phyloP scores from a whole-genome alignment of 2,113 vertebrate species.

The Apteryx mantelli region DNA sequence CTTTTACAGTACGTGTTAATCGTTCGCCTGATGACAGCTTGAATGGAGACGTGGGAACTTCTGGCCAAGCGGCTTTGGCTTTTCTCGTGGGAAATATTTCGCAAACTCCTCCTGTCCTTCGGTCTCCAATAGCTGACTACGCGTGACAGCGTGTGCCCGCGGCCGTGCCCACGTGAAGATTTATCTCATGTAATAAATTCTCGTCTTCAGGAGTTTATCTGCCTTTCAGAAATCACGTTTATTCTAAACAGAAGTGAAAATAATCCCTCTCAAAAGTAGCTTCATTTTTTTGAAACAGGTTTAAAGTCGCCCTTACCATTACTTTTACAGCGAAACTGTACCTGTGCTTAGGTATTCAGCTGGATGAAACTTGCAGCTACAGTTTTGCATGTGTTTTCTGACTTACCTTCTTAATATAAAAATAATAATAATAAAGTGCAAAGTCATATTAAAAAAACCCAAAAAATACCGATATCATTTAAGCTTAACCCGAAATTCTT shows the following conservation, averaged over 20 bases:
- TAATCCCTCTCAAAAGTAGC: not conserved
- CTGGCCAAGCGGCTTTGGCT: not conserved
- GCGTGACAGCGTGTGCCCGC: rapidly evolving
- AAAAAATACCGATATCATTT: not conserved
- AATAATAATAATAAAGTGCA: not conserved
- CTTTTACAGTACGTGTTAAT: not conserved
- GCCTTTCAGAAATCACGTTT: not conserved
- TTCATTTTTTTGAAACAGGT: not conserved
- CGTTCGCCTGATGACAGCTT: not conserved
- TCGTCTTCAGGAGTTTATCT: not conserved
- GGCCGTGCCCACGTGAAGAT: not conserved
- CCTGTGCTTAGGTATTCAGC: rapidly evolving
- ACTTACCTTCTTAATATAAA: not conserved
- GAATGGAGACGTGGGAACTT: not conserved
- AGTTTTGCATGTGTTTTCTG: not conserved
- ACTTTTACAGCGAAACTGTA: not conserved
- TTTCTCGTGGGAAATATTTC: conserved; percentile 28
- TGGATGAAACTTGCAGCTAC: not conserved
- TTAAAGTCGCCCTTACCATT: not conserved
- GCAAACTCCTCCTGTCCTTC: not conserved
- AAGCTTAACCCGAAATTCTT: not conserved
- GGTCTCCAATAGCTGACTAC: rapidly evolving
- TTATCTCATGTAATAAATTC: not conserved
- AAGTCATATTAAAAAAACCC: not conserved
- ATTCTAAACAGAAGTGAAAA: rapidly evolving